Conservation (phyloP, 2,113 vertebrate species). For the Notothenia rossii region DNA sequence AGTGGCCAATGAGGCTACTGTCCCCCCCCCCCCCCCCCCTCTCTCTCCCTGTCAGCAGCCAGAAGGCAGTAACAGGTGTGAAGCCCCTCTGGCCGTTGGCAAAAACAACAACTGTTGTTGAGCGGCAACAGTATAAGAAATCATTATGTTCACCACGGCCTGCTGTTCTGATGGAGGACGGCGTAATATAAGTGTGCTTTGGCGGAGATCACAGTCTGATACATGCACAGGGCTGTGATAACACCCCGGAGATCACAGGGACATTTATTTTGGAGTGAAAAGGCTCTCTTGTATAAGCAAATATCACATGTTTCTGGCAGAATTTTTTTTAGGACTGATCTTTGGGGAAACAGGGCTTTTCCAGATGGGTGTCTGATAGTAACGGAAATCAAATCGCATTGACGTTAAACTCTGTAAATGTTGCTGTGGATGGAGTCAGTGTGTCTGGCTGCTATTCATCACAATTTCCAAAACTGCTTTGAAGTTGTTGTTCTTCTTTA, state of each 20-base stretch:
- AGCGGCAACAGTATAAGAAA: conserved; percentile 19
- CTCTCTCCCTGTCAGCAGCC: not conserved
- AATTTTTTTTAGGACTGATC: conserved; percentile 14
- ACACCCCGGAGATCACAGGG: conserved; percentile 43
- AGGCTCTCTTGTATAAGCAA: conserved; percentile 57
- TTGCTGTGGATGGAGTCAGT: not conserved
- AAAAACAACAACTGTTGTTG: conserved; percentile 50
- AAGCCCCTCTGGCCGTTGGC: conserved; percentile 8
- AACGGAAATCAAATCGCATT: not conserved
- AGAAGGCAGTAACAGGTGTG: conserved; percentile 58
- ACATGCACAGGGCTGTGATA: conserved; percentile 21
- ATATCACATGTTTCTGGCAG: conserved; percentile 71
- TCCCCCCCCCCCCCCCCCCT: not conserved
- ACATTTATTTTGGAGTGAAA: conserved; percentile 53
- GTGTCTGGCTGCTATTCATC: not conserved
- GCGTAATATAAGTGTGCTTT: not conserved
- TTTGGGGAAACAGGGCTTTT: conserved; percentile 5
- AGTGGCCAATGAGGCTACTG: conserved; percentile 1
- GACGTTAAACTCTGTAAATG: not conserved
- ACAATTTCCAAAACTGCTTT: too few species aligned
- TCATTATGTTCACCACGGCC: conserved; percentile 18
- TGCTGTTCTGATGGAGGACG: conserved; percentile 3
- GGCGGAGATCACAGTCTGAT: conserved; percentile 12
- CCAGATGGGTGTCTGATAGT: conserved; percentile 5
- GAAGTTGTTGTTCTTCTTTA: too few species aligned